These are phyloP conservation scores for Hyles lineata DNA, from an alignment of 2,888 invertebrate genomes.

Conservation along the genomic window DNA sequence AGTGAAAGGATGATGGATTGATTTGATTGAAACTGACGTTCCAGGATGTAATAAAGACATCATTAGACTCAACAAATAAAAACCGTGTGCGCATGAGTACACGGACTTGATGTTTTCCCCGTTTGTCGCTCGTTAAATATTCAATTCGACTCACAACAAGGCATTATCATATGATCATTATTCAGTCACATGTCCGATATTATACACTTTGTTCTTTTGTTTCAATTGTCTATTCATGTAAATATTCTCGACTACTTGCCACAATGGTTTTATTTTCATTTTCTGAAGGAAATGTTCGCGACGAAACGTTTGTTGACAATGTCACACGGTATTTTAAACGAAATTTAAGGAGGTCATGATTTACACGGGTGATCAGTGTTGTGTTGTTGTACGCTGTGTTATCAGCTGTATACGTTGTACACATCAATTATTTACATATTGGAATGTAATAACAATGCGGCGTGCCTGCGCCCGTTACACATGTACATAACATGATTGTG, in stretches of 20 bases:
- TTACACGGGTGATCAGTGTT: slow-evolving; percentile 33
- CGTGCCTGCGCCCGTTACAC: slow-evolving; percentile 34
- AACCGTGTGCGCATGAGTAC: slow-evolving; percentile 38
- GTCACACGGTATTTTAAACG: slow-evolving; percentile 25
- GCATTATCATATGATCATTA: slow-evolving; percentile 71
- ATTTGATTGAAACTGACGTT: slow-evolving; percentile 31
- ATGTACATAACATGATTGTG: slow-evolving; percentile 23
- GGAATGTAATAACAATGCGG: slow-evolving; percentile 34
- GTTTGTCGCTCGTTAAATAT: slow-evolving; percentile 62
- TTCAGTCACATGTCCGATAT: slow-evolving; percentile 67
- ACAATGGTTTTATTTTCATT: slow-evolving; percentile 34
- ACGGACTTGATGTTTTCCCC: slow-evolving; percentile 56
- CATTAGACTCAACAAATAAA: slow-evolving; percentile 34
- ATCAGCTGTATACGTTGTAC: slow-evolving; percentile 39
- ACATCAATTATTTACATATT: slow-evolving; percentile 36
- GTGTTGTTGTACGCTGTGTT: slow-evolving; percentile 14
- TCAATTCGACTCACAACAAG: slow-evolving; percentile 67
- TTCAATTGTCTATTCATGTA: slow-evolving; percentile 59
- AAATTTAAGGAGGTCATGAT: slow-evolving; percentile 35
- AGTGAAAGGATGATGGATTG: slow-evolving; percentile 28
- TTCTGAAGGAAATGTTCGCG: slow-evolving; percentile 35
- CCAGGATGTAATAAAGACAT: slow-evolving; percentile 46
- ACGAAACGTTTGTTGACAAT: slow-evolving; percentile 35
- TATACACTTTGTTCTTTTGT: slow-evolving; percentile 62
- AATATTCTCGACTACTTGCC: slow-evolving; percentile 38